Evolutionary conservation across 2,113 vertebrate genomes (phyloP), one percentile per base, ranked within the genome.

Genomic region (Indicator maculatus): DNA sequence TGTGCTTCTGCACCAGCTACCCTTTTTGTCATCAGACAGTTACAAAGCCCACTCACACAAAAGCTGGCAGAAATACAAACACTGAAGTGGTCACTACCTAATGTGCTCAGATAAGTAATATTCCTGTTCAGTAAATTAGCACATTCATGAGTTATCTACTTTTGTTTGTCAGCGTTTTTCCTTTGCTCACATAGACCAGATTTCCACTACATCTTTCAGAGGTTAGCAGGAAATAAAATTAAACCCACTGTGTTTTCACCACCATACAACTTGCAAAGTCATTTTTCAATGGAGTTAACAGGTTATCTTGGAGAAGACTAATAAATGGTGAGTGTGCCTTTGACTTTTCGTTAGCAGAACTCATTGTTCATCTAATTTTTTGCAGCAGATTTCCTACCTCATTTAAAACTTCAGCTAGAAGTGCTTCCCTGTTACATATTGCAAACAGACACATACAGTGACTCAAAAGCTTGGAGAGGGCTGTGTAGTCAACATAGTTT

Each of bases 181-280:
- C 77, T 85, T 52, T 84, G 80, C 0, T 1, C 87, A 45, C 31
- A 8, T 41, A 86, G 73, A 83, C 60, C 77, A 87, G 71, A 89
- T 96, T 96, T 95, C 73, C 64, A 77, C 89, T 95, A 93, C 75
- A 96, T 94, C 89, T 88, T 71, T 93, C 94, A 92, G 74, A 89
- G 39, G 31, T 75, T 94, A 95, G 36, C 90, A 90, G 86, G 86
- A 66, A 95, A 91, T 58, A 86, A 96, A 94, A 95, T 88, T 86
- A 94, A 95, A 83, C 66, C 69, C 69, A 87, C 66, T 45, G 59
- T 84, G 83, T 84, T 95, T 95, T 90, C 76, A 69, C 65, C 86
- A 88, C 73, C 16, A 15, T 23, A 86, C 69, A 86, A 93, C 79
- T 90, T 81, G 45, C 83, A 91, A 91, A 91, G 79, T 84, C 41